Base-by-base conservation (phyloP, 2,113 vertebrate genomes). In the Trinectes maculatus region DNA sequence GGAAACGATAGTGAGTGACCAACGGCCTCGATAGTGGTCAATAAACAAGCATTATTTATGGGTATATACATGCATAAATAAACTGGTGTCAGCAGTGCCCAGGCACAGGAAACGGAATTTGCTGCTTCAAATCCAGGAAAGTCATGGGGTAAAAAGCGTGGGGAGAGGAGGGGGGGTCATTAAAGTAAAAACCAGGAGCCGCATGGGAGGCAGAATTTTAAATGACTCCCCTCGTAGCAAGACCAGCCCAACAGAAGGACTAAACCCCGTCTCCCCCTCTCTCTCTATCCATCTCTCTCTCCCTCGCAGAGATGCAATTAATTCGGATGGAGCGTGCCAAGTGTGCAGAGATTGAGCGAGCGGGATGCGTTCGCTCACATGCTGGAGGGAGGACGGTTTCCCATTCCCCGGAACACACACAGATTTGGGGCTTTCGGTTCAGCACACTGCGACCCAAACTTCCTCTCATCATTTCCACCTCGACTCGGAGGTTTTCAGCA, bases 161-260 rank as follows among this genome's bases (percentile, higher is more conserved):
- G 22, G 61, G 59, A 57, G 77, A 68, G 72, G 85, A 71, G 74
- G 89, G 87, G 46, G 89, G 90, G 89, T 91, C 91, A 92, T 92
- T 91, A 92, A 93, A 92, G 91, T 82, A 77, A 79, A 92, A 89
- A 92, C 89, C 87, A 82, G 87, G 79, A 85, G 86, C 88, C 92
- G 91, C 92, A 92, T 86, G 87, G 89, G 91, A 92, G 87, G 88
- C 78, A 88, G 89, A 91, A 92, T 92, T 91, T 91, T 83, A 92
- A 92, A 91, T 88, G 90, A 91, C 85, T 91, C 90, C 89, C 89
- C 92, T 87, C 72, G 87, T 90, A 91, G 90, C 91, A 82, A 89
- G 83, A 90, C 89, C 85, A 84, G 89, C 87, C 90, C 85, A 87
- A 89, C 85, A 90, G 84, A 85, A 89, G 87, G 77, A 86, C 87